Conservation (phyloP, 2,888 invertebrate genomes). For the Argyresthia albistria region DNA sequence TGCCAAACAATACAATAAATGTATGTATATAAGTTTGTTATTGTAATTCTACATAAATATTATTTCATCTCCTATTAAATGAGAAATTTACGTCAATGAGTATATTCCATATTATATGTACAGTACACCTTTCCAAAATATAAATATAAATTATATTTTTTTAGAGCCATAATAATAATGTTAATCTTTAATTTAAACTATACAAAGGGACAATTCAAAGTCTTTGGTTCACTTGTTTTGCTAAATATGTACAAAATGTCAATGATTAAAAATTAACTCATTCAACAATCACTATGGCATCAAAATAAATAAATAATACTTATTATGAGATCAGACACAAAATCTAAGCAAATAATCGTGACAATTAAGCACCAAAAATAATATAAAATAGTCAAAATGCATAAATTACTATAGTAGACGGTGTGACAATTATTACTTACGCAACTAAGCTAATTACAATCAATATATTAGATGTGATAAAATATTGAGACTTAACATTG, state of each 20-base stretch:
- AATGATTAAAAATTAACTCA: conserved; percentile 32
- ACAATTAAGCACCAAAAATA: conserved; percentile 40
- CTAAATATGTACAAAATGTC: conserved; percentile 25
- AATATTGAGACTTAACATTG: conserved; percentile 69
- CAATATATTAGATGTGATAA: conserved; percentile 46
- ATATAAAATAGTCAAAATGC: too few relatives aligned
- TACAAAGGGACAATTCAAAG: conserved; percentile 47
- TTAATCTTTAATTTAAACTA: conserved; percentile 26
- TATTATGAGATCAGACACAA: conserved; percentile 66
- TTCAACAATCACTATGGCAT: conserved; percentile 57
- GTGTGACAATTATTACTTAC: too few relatives aligned
- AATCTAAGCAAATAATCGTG: conserved; percentile 43
- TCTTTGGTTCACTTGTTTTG: conserved; percentile 59
- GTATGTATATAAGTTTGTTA: too few relatives aligned
- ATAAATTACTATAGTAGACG: conserved; percentile 16
- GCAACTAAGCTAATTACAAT: conserved; percentile 14
- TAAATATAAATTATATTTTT: conserved; percentile 27
- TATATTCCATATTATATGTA: conserved; percentile 16
- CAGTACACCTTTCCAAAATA: conserved; percentile 15
- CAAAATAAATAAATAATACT: conserved; percentile 72
- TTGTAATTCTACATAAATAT: conserved; percentile 7
- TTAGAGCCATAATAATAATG: conserved; percentile 24
- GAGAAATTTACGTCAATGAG: conserved; percentile 39
- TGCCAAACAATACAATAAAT: conserved; percentile 32
- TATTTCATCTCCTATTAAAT: conserved; percentile 24